A percentile compares a stretch with the other conserved stretches of the same genome.
phyloP scores from a whole-genome alignment of 2,888 invertebrate species.

The Phrixothrix hirtus region DNA sequence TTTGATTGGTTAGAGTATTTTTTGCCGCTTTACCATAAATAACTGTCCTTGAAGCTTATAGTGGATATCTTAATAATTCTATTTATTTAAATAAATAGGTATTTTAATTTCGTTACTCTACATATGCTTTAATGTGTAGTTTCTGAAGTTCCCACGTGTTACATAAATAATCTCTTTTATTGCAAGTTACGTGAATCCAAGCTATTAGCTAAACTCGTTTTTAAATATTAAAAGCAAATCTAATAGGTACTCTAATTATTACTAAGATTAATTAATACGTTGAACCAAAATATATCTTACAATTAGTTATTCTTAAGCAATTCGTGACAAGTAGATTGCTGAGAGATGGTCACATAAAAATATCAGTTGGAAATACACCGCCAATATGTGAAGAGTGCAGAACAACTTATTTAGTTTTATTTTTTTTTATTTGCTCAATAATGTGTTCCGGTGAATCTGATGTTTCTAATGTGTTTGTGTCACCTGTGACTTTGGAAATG shows the following conservation, averaged over 20 bases:
- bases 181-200: too few relatives aligned
- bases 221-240: not conserved
- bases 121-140: too few relatives aligned
- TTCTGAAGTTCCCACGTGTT: too few relatives aligned
- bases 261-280: not conserved
- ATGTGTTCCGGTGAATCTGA: conserved; percentile 14
- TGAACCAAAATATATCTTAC: conserved; percentile 4
- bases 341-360: conserved; percentile 16
- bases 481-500: conserved; percentile 18
- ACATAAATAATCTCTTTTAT: too few relatives aligned
- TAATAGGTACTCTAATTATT: not conserved
- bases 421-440: not conserved
- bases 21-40: conserved; percentile 23
- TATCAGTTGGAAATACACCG: conserved; percentile 20
- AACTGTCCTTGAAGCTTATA: conserved; percentile 10
- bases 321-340: conserved; percentile 19
- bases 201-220: not conserved
- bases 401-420: not conserved
- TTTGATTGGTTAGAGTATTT: conserved; percentile 5
- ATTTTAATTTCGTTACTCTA: not conserved
- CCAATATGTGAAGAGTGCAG: conserved; percentile 10
- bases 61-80: not conserved
- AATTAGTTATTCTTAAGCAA: conserved; percentile 9
- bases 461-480: conserved; percentile 8
- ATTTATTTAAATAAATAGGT: not conserved